Base-by-base conservation (phyloP, 2,888 invertebrate genomes). In the Mesorhabditis spiculigera region DNA sequence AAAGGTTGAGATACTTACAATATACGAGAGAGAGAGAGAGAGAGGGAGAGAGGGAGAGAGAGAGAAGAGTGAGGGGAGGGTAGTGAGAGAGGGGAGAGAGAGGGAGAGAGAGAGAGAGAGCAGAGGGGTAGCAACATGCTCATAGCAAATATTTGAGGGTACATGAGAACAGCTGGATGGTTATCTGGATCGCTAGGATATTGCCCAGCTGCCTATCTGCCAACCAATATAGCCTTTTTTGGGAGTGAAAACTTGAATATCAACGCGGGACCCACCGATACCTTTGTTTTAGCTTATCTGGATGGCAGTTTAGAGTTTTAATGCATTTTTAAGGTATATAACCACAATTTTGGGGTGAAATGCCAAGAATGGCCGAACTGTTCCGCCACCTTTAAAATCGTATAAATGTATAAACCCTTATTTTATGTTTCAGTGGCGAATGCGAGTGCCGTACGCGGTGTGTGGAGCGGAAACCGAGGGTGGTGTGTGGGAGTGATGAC, bases 401-500 rank as follows among this genome's bases (percentile, higher is more conserved):
- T 66, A 44, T 5, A 8, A 13, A 5, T 4, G 44, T 45, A 44
- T 16, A 42, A 41, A 65, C 8, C 28, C 8, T n/a, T 8, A 41
- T 58, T 5, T 10, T 8, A 45, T 58, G 8, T 45, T 69, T 63
- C 63, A 77, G 75, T 8, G 79, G 79, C 44, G 66, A 68, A 3
- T 79, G 79, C 64, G 79, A 78, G 68, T 79, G 79, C 68, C 77
- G 75, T 28, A 68, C 75, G 0, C 69, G 70, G 8, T 79, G 79
- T 41, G 75, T 76, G 8, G 68, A 70, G 0, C 69, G 63, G 3
- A 68, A 28, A 28, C 28, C 61, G 5, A 66, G 71, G 8, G 68
- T 72, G 4, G 79, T 79, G 28, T 79, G 79, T 65, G 79, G 79
- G 64, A 71, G 69, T n/a, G 79, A 79, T 64, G 66, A 73, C 67